Conservation (phyloP, 2,113 vertebrate species). For the Chaetodon trifascialis region DNA sequence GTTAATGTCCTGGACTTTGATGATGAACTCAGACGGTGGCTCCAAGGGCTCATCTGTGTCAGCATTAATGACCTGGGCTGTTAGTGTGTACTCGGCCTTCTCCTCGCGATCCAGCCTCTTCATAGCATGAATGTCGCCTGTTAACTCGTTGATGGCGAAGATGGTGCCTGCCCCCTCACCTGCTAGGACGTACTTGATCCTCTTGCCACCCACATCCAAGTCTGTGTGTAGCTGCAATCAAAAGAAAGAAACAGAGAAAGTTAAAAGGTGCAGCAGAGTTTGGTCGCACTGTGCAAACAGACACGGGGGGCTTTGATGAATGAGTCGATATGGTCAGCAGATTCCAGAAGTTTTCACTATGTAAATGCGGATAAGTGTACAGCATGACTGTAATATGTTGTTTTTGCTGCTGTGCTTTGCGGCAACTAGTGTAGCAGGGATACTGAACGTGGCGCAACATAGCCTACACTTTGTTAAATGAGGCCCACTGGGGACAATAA, state of each 20-base stretch:
- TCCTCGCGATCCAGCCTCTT: constrained; percentile 98
- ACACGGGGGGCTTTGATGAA: constrained; percentile 2
- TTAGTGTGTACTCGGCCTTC: constrained; percentile 97
- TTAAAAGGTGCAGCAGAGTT: constrained; percentile 20
- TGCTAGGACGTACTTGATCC: constrained; percentile 95
- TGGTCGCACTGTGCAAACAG: constrained; percentile 14
- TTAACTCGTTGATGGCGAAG: constrained; percentile 97
- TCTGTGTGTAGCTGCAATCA: constrained; percentile 94
- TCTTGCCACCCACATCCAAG: constrained; percentile 92
- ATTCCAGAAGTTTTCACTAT: constrained; percentile 22
- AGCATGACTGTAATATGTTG: constrained; percentile 34
- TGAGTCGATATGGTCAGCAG: constrained; percentile 43
- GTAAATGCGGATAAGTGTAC: constrained; percentile 53
- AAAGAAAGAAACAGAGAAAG: constrained; percentile 9
- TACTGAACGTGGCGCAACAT: constrained; percentile 58
- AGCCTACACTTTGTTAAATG: constrained; percentile 74
- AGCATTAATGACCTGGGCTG: constrained; percentile 93
- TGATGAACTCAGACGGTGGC: constrained; percentile 98
- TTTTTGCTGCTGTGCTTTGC: constrained; percentile 30
- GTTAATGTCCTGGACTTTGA: constrained; percentile 99
- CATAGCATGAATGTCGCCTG: constrained; percentile 98
- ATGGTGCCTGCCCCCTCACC: constrained; percentile 98
- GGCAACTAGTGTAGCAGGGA: constrained; percentile 35
- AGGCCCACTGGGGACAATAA: constrained; percentile 75
- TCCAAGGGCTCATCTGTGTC: constrained; percentile 94